Percentiles rank a stretch among this genome's conserved stretches.
Evolutionary conservation across 2,888 invertebrate species (phyloP).

Genomic region (Eumacrocentrus americanus): DNA sequence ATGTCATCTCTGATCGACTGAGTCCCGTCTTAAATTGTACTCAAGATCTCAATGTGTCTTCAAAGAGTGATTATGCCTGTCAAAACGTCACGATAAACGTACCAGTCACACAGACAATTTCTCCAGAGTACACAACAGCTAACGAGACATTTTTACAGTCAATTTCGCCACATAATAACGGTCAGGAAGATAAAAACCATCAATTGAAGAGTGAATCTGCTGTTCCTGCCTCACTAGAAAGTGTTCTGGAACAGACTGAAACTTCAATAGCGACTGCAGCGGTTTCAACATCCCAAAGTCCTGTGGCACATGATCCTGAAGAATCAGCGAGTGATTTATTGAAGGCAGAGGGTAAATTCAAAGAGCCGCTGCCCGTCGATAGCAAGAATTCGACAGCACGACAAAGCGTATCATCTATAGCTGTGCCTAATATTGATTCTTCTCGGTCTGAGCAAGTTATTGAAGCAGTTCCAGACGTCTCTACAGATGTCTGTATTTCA

Average conservation of each 20-base stretch:
- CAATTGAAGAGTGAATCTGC: background rate
- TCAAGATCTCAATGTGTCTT: background rate
- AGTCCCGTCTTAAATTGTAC: slow-evolving; percentile 6
- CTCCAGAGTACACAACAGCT: slow-evolving; percentile 14
- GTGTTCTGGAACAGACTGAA: background rate
- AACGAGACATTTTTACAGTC: background rate
- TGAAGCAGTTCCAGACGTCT: background rate
- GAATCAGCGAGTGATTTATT: too few species aligned
- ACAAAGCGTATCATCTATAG: too few species aligned
- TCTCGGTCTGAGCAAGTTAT: slow-evolving; percentile 19
- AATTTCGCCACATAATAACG: background rate
- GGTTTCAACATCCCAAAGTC: too few species aligned
- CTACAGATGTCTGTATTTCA: slow-evolving; percentile 14
- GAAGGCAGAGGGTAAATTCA: slow-evolving; percentile 17
- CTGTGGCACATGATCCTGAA: too few species aligned
- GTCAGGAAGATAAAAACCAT: background rate
- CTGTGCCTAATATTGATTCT: background rate
- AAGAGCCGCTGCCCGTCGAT: slow-evolving; percentile 12
- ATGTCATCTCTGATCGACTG: background rate
- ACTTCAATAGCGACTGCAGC: background rate
- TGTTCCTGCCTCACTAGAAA: background rate
- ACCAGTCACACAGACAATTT: background rate
- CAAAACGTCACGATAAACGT: background rate
- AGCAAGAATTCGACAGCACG: too few species aligned
- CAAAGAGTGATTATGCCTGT: background rate